phyloP scores from a whole-genome alignment of 23 tunicate genomes.

The Halocynthia roretzi region DNA sequence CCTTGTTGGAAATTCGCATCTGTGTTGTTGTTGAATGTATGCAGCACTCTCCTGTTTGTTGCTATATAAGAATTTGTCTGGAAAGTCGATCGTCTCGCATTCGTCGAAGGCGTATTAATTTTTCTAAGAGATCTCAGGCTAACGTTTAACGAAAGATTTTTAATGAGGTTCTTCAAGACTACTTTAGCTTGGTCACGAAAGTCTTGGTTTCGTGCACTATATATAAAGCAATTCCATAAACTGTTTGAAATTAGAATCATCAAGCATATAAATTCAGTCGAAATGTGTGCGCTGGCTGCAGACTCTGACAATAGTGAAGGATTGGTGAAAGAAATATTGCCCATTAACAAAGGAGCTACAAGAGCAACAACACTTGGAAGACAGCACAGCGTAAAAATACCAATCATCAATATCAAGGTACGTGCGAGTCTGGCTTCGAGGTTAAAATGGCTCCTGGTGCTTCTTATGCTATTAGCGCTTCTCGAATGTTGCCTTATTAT shows the following conservation, averaged over 20 bases:
- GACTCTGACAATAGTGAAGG: neutral
- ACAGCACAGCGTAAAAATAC: constrained; percentile 41
- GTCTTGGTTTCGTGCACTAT: constrained; percentile 44
- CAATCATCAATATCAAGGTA: constrained; percentile 67
- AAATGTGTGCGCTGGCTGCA: constrained; percentile 13
- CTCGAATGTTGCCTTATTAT: constrained; percentile 39
- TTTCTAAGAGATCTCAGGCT: no score
- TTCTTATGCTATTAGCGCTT: neutral
- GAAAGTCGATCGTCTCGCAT: no score
- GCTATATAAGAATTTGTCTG: no score
- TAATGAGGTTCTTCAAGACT: no score
- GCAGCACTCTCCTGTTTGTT: no score
- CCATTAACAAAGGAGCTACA: neutral
- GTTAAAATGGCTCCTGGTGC: neutral
- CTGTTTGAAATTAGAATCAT: constrained; percentile 55
- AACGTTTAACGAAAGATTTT: no score
- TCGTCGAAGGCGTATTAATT: no score
- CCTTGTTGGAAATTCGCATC: no score
- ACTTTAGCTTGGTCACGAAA: constrained; percentile 13
- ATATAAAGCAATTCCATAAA: constrained; percentile 63
- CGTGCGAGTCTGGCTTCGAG: constrained; percentile 51
- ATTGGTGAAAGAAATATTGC: neutral
- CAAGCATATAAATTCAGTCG: constrained; percentile 27
- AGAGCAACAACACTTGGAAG: constrained; percentile 30
- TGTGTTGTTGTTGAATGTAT: no score